These are phyloP conservation scores for Catocala nupta DNA, from an alignment of 2,888 invertebrate genomes.

Conservation along the genomic window DNA sequence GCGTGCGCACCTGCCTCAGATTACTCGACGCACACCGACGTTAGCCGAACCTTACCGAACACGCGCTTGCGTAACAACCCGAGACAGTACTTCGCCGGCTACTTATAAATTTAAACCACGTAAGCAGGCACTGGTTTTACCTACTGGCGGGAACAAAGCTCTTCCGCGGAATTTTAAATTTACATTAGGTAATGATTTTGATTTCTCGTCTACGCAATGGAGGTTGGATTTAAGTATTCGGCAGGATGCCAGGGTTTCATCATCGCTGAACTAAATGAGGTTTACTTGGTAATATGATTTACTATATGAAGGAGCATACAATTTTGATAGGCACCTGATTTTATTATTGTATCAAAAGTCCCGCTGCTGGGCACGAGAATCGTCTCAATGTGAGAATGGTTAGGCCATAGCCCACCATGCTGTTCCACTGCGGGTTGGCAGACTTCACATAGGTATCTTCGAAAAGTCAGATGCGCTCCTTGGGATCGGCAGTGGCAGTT, in stretches of 20 bases:
- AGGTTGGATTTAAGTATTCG: constrained; percentile 17
- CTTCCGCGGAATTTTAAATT: constrained; percentile 22
- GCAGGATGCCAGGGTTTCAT: constrained; percentile 8
- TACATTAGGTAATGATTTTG: constrained; percentile 29
- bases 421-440: too few species aligned
- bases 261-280: neutral
- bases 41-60: constrained; percentile 31
- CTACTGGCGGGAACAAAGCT: constrained; percentile 24
- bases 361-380: too few species aligned
- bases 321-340: too few species aligned
- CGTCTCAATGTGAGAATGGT: too few species aligned
- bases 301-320: too few species aligned
- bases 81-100: constrained; percentile 11
- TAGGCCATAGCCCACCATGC: too few species aligned
- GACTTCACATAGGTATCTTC: too few species aligned
- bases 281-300: too few species aligned
- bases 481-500: too few species aligned
- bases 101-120: constrained; percentile 23
- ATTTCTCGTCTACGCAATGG: constrained; percentile 23
- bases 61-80: constrained; percentile 42
- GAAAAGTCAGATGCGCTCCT: too few species aligned
- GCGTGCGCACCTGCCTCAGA: constrained; percentile 28
- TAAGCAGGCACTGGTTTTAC: constrained; percentile 31
- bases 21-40: constrained; percentile 32
- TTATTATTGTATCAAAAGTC: too few species aligned